Evolutionary conservation across 1,140 invertebrate species (phyloP), one percentile per base, ranked within the genome.

Genomic region (Planococcus citri): DNA sequence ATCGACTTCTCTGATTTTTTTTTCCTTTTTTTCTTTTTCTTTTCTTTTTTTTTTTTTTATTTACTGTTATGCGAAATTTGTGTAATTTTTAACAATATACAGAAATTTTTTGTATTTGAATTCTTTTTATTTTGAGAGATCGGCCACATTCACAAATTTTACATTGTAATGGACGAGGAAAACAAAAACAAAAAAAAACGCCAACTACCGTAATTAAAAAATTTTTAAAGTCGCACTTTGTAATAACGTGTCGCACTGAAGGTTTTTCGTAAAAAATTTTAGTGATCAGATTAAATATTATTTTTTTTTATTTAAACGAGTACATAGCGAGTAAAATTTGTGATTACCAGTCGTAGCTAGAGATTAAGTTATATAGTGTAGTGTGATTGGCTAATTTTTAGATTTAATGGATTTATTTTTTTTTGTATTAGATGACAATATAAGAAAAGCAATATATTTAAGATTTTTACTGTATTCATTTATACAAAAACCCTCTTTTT

Each of bases 381-480:
- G 60, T 64, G 60, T 64, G 60, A 64, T 64, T 64, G 60, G 60
- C 60, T 64, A 64, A 64, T 64, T 64, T 64, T 64, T 64, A 64
- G 60, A 64, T 6, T 64, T 64, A 64, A n/a, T 12, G 25, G 60
- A 25, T 60, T 60, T 60, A 9, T 64, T 25, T 64, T 64, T 27
- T 64, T 64, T 64, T 64, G 60, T 64, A 64, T 64, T 64, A 64
- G 60, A 64, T 27, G 60, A 64, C 60, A 64, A 64, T 64, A 64
- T 64, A 64, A 64, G 60, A 64, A 64, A 64, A 64, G 60, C 60
- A 64, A 64, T 64, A 64, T 64, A 64, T 64, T 64, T 64, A 64
- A 64, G 60, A 64, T 64, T 64, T 64, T 64, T 64, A 25, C 60
- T 64, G 60, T 64, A 64, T 64, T 64, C 20, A 64, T 64, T 64